Base-by-base conservation (phyloP, 1,140 invertebrate genomes). In the Bradysia coprophila region DNA sequence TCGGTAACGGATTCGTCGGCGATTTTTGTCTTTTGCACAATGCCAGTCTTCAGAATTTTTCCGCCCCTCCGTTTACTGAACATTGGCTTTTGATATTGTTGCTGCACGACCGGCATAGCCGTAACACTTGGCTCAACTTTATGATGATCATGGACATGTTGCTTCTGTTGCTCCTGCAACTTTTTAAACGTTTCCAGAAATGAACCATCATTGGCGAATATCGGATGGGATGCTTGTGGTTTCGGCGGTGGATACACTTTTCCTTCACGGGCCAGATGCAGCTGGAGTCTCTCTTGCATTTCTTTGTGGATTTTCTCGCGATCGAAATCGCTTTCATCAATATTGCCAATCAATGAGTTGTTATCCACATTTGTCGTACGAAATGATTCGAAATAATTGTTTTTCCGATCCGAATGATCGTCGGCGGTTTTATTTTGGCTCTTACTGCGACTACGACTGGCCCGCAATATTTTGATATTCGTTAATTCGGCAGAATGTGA, bases 161-260 rank as follows among this genome's bases (percentile, higher is more conserved):
- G 47, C 43, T 52, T 49, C 28, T 55, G 52, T 36, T 56, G 57
- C 56, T 84, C 73, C 52, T 89, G 83, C 76, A 89, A 79, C 55
- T 83, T 85, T 61, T 87, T 88, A 53, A 88, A 90, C 68, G 86
- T 78, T 56, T 88, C 85, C 55, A 90, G 68, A 53, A 90, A 90
- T 41, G 81, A 85, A 10, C 86, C 86, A 56, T 90, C 86, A 56
- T 90, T 89, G 49, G 76, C 76, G 49, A 82, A 83, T 3, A 70
- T 72, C 2, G 58, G 57, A 50, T 60, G 57, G 16, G 55, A 55
- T 9, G 57, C 48, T 38, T 58, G 55, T 6, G 49, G 54, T 20
- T 38, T 43, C 6, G 53, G 55, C 13, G 57, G 56, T 36, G 58
- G 58, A 51, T 61, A 61, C 0, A 59, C 50, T 46, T 61, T 61